Evolutionary conservation across 2,888 invertebrate species (phyloP).

Genomic region (Lasioglossum villosulum): DNA sequence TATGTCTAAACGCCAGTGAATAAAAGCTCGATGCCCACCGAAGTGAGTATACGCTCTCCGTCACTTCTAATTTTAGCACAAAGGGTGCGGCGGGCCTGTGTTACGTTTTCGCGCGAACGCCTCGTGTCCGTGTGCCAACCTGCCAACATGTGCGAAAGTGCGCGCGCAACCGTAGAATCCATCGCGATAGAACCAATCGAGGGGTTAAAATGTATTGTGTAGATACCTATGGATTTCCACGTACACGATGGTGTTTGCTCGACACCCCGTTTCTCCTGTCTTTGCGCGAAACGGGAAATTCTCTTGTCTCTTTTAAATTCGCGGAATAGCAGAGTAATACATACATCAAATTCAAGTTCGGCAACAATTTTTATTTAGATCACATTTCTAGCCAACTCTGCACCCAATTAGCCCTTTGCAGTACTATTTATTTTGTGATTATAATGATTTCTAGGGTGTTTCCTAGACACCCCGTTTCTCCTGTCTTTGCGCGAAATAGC

Average conservation of each 20-base stretch:
- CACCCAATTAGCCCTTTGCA: too few relatives aligned
- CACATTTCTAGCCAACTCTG: too few relatives aligned
- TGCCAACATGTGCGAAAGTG: background rate
- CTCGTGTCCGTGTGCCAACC: constrained; percentile 18
- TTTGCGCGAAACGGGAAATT: background rate
- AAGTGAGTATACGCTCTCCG: constrained; percentile 78
- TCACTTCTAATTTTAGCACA: constrained; percentile 83
- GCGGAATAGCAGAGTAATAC: background rate
- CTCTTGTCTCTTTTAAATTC: background rate
- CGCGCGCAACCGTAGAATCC: constrained; percentile 11
- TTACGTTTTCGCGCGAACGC: constrained; percentile 36
- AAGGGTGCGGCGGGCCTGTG: constrained; percentile 76
- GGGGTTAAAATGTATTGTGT: constrained; percentile 57
- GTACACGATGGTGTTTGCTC: constrained; percentile 39
- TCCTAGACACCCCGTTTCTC: constrained; percentile 49
- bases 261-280: constrained; percentile 53
- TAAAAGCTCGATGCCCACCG: constrained; percentile 76
- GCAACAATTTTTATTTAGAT: too few relatives aligned
- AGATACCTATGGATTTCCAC: constrained; percentile 65
- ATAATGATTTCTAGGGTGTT: background rate
- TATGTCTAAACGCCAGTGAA: constrained; percentile 74
- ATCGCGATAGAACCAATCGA: constrained; percentile 27
- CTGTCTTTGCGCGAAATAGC: background rate
- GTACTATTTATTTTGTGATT: too few relatives aligned
- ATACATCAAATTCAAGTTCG: too few relatives aligned